These are phyloP conservation scores for Sympetrum striolatum DNA, from an alignment of 2,888 invertebrate genomes.

Conservation along the genomic window DNA sequence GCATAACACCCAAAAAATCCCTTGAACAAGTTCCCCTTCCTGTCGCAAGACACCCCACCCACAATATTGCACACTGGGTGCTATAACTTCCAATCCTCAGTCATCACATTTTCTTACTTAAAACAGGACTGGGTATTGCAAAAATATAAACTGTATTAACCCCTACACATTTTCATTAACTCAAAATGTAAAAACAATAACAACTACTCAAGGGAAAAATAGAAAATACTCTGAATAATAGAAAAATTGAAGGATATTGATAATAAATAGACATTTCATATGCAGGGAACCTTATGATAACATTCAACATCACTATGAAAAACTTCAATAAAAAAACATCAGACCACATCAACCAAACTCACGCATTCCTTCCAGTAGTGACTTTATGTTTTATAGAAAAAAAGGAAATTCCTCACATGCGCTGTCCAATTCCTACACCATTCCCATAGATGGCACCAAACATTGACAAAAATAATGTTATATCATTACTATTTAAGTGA, in stretches of 20 bases:
- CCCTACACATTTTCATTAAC: constrained; percentile 42
- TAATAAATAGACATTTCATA: constrained; percentile 42
- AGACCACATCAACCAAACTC: constrained; percentile 42
- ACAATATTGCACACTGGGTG: background rate
- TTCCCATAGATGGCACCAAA: constrained; percentile 44
- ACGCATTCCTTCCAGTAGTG: constrained; percentile 42
- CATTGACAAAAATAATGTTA: constrained; percentile 44
- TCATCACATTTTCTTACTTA: constrained; percentile 43
- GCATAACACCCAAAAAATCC: background rate
- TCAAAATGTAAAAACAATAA: constrained; percentile 43
- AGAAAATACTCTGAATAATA: constrained; percentile 43
- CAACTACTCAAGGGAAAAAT: constrained; percentile 43
- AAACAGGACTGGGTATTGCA: constrained; percentile 42
- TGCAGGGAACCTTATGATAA: constrained; percentile 43
- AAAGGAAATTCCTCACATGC: constrained; percentile 44
- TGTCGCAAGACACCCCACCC: background rate
- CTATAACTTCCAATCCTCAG: constrained; percentile 2
- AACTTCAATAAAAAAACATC: constrained; percentile 42
- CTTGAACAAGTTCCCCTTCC: background rate
- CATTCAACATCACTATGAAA: constrained; percentile 44
- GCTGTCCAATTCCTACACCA: constrained; percentile 39
- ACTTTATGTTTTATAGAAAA: constrained; percentile 44
- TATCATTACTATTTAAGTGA: constrained; percentile 43
- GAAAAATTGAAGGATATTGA: constrained; percentile 42
- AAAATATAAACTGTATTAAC: constrained; percentile 43